Evolutionary conservation across 1,140 invertebrate species (phyloP), one percentile per base, ranked within the genome.

Genomic region (Panulirus ornatus): DNA sequence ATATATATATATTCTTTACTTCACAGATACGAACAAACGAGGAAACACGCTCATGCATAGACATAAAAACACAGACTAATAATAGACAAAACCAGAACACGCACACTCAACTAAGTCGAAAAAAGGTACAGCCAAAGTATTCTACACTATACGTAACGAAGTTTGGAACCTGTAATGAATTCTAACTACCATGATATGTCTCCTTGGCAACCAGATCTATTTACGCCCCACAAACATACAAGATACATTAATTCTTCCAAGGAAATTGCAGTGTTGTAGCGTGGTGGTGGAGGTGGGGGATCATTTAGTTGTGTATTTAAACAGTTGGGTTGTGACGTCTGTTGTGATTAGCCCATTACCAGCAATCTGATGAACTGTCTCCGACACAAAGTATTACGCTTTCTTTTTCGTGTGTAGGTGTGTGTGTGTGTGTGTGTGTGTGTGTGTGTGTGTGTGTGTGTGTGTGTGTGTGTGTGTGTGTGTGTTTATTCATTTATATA

Each of bases 271-370:
- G 27, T 30, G 58, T 66, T 30, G 58, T 27, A 11, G 30, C 58
- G n/a, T 66, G 58, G 8, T 66, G 58, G 58, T 66, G n/a, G n/a
- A 66, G 58, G 58, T 11, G 58, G 5, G 30, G n/a, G 58, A n/a
- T 66, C 58, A 58, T 3, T 58, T 58, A 66, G 16, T 66, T 66
- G 58, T 30, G 58, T 66, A 30, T 66, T 66, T 66, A 66, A 66
- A 66, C 58, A 66, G 58, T 30, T 22, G 8, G 58, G n/a, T 19
- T 5, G 58, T 66, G 58, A 30, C 58, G 11, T 9, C n/a, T 2
- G n/a, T 66, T 66, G 58, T 30, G 30, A 66, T 66, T 66, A 66
- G 58, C n/a, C n/a, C 27, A 66, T 66, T 66, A 66, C 22, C 58
- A 27, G n/a, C 8, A 66, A 66, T 66, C 58, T 66, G 58, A 66